These are phyloP conservation scores for Thermophis baileyi DNA, from an alignment of 2,113 vertebrate species.

Conservation along the genomic window DNA sequence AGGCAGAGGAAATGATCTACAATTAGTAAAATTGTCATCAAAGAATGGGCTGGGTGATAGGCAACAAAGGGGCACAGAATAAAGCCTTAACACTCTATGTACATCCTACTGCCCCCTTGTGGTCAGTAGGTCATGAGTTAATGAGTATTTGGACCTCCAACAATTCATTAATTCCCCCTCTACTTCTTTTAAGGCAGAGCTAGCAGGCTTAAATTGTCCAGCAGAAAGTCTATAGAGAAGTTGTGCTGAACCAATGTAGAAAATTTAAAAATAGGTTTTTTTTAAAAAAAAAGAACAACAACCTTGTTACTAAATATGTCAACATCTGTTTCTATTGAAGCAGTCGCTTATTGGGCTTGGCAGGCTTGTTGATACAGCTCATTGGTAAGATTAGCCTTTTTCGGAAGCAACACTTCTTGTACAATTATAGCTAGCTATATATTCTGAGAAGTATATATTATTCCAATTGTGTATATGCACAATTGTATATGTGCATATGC, in stretches of 20 bases:
- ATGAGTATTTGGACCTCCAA: neutral
- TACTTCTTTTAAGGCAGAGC: neutral
- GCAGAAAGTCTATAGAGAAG: neutral
- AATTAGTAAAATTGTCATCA: neutral
- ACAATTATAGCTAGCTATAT: neutral
- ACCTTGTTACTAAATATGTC: neutral
- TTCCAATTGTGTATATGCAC: neutral
- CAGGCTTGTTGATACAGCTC: neutral
- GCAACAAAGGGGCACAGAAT: neutral
- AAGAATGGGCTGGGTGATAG: neutral
- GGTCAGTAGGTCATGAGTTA: neutral
- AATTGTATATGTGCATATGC: neutral
- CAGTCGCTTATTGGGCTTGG: neutral
- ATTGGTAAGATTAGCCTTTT: neutral
- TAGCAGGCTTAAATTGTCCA: neutral
- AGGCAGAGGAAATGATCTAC: neutral
- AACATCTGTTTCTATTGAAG: neutral
- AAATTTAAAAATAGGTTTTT: neutral
- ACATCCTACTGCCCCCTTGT: neutral
- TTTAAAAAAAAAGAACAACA: neutral
- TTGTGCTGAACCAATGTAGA: neutral
- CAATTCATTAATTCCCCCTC: neutral
- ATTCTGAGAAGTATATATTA: neutral
- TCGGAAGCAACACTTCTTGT: neutral
- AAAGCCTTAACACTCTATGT: neutral